Conservation (phyloP, 2,113 vertebrate genomes). For the Eidolon helvum region DNA sequence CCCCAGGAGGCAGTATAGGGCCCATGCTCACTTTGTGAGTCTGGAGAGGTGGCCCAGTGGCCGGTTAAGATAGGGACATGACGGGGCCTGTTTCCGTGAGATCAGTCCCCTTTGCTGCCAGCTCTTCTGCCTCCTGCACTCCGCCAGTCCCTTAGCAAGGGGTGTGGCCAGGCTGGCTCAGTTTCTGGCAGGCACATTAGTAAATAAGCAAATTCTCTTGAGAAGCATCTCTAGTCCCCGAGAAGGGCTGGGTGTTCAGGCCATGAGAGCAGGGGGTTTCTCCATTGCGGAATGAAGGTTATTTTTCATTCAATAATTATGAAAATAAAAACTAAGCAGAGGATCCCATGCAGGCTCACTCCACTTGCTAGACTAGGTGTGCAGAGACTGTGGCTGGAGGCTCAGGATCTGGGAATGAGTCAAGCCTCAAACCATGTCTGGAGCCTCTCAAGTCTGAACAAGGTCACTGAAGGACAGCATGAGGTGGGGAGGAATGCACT, state of each 20-base stretch:
- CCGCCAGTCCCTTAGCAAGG: background rate
- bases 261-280: background rate
- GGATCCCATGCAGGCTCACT: background rate
- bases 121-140: background rate
- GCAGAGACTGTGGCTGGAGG: background rate
- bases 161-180: background rate
- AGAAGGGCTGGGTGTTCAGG: background rate
- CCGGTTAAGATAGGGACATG: background rate
- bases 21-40: background rate
- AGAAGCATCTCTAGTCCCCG: background rate
- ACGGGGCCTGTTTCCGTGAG: background rate
- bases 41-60: background rate
- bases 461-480: background rate
- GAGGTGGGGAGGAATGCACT: background rate
- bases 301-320: background rate
- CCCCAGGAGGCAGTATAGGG: background rate
- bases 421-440: background rate
- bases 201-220: slow-evolving; percentile 6
- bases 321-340: background rate
- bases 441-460: background rate
- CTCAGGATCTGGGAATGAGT: background rate
- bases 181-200: background rate
- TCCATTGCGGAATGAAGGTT: background rate
- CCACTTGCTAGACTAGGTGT: background rate
- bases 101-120: background rate